Conservation (phyloP, 2,888 invertebrate species). For the Trichogramma evanescens region DNA sequence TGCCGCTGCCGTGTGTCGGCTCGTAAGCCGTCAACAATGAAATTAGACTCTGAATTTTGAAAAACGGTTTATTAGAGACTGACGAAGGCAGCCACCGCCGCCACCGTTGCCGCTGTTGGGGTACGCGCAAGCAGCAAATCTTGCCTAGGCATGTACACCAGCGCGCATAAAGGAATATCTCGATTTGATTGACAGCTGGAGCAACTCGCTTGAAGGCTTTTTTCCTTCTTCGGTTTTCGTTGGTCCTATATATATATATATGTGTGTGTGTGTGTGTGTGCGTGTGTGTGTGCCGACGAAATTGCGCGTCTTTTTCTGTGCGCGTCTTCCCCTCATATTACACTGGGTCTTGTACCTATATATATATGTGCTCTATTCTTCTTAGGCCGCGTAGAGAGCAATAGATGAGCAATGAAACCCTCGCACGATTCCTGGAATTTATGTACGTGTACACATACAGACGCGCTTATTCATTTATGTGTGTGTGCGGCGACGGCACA, state of each 20-base stretch:
- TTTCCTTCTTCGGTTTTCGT: slow-evolving; percentile 1
- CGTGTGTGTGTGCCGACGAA: no score
- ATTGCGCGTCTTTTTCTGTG: no score
- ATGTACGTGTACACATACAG: not conserved
- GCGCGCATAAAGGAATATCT: slow-evolving; percentile 6
- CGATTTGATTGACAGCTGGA: slow-evolving; percentile 29
- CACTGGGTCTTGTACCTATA: not conserved
- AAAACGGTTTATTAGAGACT: slow-evolving; percentile 14
- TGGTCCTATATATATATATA: no score
- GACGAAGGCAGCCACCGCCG: no score
- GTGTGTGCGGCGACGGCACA: no score
- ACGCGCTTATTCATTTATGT: no score
- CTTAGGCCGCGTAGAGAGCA: not conserved
- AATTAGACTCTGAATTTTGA: slow-evolving; percentile 21
- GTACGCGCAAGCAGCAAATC: not conserved
- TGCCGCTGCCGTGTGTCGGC: not conserved
- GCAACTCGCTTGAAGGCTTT: slow-evolving; percentile 19
- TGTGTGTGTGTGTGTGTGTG: no score
- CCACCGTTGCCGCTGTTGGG: no score
- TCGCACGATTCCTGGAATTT: slow-evolving; percentile 14
- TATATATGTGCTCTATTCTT: not conserved
- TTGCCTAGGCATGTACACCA: not conserved
- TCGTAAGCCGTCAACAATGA: slow-evolving; percentile 17
- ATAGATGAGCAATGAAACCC: slow-evolving; percentile 18
- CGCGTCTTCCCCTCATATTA: not conserved